These are phyloP conservation scores for Hirtodrosophila histrioides DNA, from an alignment of 2,888 invertebrate species.

Conservation along the genomic window DNA sequence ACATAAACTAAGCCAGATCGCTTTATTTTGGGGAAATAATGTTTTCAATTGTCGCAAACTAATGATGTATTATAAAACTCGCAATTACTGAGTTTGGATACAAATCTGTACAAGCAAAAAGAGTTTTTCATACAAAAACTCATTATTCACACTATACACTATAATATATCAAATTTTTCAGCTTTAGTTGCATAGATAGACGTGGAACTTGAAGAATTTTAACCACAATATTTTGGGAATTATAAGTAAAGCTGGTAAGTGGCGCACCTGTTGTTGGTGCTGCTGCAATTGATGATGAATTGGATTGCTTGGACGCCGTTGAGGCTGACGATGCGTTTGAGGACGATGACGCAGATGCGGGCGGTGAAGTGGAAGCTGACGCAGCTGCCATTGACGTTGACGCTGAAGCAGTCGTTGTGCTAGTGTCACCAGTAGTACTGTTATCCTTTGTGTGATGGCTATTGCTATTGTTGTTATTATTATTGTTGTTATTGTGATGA, in stretches of 20 bases:
- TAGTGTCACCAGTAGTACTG: slow-evolving; percentile 25
- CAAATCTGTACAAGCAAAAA: too few relatives aligned
- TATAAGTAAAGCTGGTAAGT: slow-evolving; percentile 20
- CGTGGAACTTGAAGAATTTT: too few relatives aligned
- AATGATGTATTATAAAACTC: too few relatives aligned
- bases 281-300: slow-evolving; percentile 53
- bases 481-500: slow-evolving; percentile 54
- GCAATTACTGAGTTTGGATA: too few relatives aligned
- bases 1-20: too few relatives aligned
- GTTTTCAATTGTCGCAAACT: too few relatives aligned
- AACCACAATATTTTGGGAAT: too few relatives aligned
- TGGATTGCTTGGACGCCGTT: slow-evolving; percentile 50
- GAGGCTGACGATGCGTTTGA: slow-evolving; percentile 39
- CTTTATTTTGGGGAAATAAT: too few relatives aligned
- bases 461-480: slow-evolving; percentile 37
- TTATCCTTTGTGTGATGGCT: slow-evolving; percentile 51
- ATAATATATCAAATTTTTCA: too few relatives aligned
- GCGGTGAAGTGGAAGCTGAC: slow-evolving; percentile 37
- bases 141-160: too few relatives aligned
- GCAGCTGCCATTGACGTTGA: slow-evolving; percentile 23
- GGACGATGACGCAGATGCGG: slow-evolving; percentile 48
- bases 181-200: too few relatives aligned
- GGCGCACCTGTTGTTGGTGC: slow-evolving; percentile 68
- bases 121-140: too few relatives aligned
- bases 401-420: slow-evolving; percentile 29